Base-by-base conservation (phyloP, 2,113 vertebrate genomes). In the Fregetta grallaria region DNA sequence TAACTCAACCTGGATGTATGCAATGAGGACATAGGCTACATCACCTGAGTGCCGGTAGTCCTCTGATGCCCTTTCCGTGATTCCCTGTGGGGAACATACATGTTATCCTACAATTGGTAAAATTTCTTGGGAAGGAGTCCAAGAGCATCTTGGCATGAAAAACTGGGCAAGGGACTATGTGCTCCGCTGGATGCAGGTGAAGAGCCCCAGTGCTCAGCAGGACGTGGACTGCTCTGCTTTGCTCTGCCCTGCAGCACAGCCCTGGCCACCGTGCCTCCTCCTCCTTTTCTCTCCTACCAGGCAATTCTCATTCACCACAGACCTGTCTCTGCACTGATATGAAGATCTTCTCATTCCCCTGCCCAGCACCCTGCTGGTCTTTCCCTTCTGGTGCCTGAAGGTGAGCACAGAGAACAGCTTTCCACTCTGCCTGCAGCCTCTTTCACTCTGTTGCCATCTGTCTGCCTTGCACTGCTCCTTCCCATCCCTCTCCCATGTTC, bases 161-260 rank as follows among this genome's bases (percentile, higher is more conserved):
- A 79, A 25, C 17, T 52, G 34, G 8, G 11, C 2, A 9, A 56
- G 53, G 56, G 40, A 63, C 70, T 27, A 7, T 0, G 8, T 72
- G 30, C 34, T 14, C 12, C 0, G 4, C 70, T 36, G 92, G 65
- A 9, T 9, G 36, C 47, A n/a, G 47, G 63, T 9, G 65, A 84
- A 63, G 67, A 86, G 88, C 67, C 47, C 16, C 0, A 0, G 34
- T 0, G 0, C 49, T 21, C 18, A 23, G 70, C 66, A 44, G 75
- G 75, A 62, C 2, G 0, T 6, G 50, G 11, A 34, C 22, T 0
- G 3, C 72, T 42, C 1, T 1, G 34, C 82, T 82, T 65, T 11
- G 2, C 67, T 10, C 40, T 52, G 86, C 88, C 36, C 42, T 8
- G 70, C 30, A 36, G 76, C 68, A 19, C 76, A 52, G n/a, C 76